Evolutionary conservation across 2,888 invertebrate species (phyloP).

Genomic region (Tortricodes alternella): DNA sequence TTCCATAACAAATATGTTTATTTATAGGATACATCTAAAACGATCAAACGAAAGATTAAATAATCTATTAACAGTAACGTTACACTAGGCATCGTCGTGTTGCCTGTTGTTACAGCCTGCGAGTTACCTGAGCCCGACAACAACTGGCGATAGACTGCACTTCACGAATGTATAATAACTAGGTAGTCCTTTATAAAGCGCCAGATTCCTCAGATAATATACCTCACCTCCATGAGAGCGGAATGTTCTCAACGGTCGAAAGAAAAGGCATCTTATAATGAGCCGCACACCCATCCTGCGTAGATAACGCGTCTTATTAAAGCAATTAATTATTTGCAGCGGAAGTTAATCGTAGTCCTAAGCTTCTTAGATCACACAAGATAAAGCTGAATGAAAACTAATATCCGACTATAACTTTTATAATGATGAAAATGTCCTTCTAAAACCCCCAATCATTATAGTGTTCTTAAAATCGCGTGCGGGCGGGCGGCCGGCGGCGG

Average conservation of each 20-base stretch:
- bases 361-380: slow-evolving; percentile 11
- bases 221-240: slow-evolving; percentile 3
- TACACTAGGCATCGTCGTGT: background rate
- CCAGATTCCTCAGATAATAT: background rate
- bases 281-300: slow-evolving; percentile 3
- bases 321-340: slow-evolving; percentile 9
- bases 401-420: too few species aligned
- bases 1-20: too few species aligned
- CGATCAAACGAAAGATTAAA: slow-evolving; percentile 8
- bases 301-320: slow-evolving; percentile 1
- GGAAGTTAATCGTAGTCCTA: slow-evolving; percentile 10
- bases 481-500: too few species aligned
- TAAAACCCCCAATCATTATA: too few species aligned
- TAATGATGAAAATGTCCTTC: too few species aligned
- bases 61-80: background rate
- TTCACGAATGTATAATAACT: background rate
- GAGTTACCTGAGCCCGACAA: background rate
- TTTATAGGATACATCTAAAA: too few species aligned
- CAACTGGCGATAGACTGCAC: too few species aligned
- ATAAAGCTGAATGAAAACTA: too few species aligned
- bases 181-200: background rate
- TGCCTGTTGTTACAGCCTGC: background rate
- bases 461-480: too few species aligned
- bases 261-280: slow-evolving; percentile 4
- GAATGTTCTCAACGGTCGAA: slow-evolving; percentile 2